phyloP scores from a whole-genome alignment of 1,140 invertebrate genomes.

The Apis florea region DNA sequence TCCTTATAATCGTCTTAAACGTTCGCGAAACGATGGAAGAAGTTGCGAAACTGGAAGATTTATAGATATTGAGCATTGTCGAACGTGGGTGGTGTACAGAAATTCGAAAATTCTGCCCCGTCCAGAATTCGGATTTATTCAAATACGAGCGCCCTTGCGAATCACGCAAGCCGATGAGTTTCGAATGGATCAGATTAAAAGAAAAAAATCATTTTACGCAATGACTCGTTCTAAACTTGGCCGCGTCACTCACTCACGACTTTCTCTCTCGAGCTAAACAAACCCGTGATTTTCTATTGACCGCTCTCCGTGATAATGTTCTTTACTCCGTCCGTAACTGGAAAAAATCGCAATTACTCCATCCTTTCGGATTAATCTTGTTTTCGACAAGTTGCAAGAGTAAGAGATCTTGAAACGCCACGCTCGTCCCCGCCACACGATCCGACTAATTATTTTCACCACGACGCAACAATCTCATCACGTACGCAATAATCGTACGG shows the following conservation, averaged over 20 bases:
- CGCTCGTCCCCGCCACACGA: too few species aligned
- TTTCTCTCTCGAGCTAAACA: slow-evolving; percentile 12
- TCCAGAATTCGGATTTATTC: neutral
- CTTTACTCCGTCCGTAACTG: neutral
- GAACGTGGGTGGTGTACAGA: neutral
- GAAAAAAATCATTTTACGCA: slow-evolving; percentile 33
- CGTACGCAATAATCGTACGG: too few species aligned
- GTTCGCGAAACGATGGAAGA: neutral
- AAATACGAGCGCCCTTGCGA: neutral
- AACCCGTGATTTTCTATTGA: slow-evolving; percentile 30
- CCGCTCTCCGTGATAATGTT: neutral
- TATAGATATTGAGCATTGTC: neutral
- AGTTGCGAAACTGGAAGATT: neutral
- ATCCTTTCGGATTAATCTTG: too few species aligned
- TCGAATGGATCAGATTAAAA: neutral
- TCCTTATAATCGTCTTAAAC: too few species aligned
- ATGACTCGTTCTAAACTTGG: slow-evolving; percentile 13
- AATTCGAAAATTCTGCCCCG: too few species aligned
- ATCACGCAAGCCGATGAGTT: neutral
- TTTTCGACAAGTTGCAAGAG: too few species aligned
- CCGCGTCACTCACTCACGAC: slow-evolving; percentile 19
- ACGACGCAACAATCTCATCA: too few species aligned
- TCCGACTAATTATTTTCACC: too few species aligned
- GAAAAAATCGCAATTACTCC: neutral
- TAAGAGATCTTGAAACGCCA: too few species aligned